A percentile compares a stretch with the other conserved stretches of the same genome.
Conservation (phyloP, 2,797 vertebrate species). For the Melanotaenia pygmaea region DNA sequence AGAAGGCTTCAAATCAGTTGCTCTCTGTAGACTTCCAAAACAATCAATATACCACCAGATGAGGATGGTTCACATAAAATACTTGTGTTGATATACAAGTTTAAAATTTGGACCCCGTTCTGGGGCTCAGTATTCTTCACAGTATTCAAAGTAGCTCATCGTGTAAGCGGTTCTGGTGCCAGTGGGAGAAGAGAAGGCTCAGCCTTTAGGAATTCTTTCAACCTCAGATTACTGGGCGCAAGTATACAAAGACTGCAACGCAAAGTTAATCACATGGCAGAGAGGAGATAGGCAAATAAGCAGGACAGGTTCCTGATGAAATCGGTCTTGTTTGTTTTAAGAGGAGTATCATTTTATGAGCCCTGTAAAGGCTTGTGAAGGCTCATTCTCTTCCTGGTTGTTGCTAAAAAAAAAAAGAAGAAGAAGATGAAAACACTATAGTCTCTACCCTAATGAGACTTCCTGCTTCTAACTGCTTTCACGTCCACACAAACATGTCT, state of each 20-base stretch:
- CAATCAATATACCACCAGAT: not conserved
- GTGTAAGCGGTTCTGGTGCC: conserved; percentile 22
- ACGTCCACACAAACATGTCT: conserved; percentile 36
- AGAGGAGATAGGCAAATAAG: conserved; percentile 55
- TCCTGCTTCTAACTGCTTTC: conserved; percentile 17
- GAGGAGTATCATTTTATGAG: not conserved
- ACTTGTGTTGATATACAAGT: conserved; percentile 5
- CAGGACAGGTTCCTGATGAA: conserved; percentile 36
- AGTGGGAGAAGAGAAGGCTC: conserved; percentile 19
- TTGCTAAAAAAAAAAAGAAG: not conserved
- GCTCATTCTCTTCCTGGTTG: not conserved
- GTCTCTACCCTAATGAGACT: conserved; percentile 10
- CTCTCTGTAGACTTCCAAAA: conserved; percentile 8
- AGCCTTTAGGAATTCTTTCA: conserved; percentile 54
- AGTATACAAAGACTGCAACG: conserved; percentile 54
- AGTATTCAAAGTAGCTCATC: conserved; percentile 18
- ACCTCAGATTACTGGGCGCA: conserved; percentile 52
- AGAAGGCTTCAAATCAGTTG: not conserved
- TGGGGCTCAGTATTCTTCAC: conserved; percentile 10
- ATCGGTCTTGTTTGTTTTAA: conserved; percentile 29
- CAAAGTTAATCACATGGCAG: conserved; percentile 62
- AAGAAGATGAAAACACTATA: not conserved
- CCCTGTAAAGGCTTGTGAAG: not conserved
- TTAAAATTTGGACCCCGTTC: conserved; percentile 37
- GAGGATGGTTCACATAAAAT: not conserved